A percentile compares a stretch with the other conserved stretches of the same genome.
These are phyloP conservation scores for Hyposoter didymator DNA, from an alignment of 2,888 invertebrate genomes.

Conservation along the genomic window DNA sequence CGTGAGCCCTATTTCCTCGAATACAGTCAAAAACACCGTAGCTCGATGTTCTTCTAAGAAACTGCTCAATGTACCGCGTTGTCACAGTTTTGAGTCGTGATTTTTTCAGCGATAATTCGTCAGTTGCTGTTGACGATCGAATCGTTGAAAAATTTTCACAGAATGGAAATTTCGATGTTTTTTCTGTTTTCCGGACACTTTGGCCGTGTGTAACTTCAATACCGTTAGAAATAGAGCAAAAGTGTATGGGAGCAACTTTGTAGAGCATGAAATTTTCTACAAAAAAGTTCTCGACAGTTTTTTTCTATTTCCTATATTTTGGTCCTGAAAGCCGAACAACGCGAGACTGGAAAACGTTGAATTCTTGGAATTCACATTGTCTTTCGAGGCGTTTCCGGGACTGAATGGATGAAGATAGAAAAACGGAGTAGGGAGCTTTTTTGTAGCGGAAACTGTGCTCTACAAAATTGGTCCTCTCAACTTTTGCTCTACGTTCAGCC, in stretches of 20 bases:
- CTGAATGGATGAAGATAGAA: not conserved
- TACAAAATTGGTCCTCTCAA: not conserved
- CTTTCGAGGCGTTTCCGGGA: not conserved
- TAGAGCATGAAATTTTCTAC: not conserved
- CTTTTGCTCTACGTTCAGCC: not conserved
- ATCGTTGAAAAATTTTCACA: not conserved
- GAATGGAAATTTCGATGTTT: not conserved
- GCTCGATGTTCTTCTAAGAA: not conserved
- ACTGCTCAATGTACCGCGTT: not conserved
- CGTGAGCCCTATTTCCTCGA: slow-evolving; percentile 2
- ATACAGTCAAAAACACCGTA: not conserved
- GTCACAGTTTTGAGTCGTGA: not conserved
- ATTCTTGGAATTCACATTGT: not conserved
- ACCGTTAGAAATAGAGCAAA: not conserved
- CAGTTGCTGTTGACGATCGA: not conserved
- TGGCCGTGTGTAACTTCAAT: not conserved
- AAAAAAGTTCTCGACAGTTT: not conserved
- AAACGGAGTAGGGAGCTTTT: not conserved
- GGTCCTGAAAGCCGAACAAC: not conserved
- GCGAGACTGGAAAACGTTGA: not conserved
- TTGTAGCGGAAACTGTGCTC: not conserved
- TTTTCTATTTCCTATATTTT: not conserved
- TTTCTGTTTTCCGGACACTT: not conserved
- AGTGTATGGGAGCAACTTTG: not conserved
- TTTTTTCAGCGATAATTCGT: not conserved